A percentile compares a stretch with the other conserved stretches of the same genome.
These are phyloP conservation scores for Lysiphlebus fabarum DNA, from an alignment of 1,140 invertebrate species.

Conservation along the genomic window DNA sequence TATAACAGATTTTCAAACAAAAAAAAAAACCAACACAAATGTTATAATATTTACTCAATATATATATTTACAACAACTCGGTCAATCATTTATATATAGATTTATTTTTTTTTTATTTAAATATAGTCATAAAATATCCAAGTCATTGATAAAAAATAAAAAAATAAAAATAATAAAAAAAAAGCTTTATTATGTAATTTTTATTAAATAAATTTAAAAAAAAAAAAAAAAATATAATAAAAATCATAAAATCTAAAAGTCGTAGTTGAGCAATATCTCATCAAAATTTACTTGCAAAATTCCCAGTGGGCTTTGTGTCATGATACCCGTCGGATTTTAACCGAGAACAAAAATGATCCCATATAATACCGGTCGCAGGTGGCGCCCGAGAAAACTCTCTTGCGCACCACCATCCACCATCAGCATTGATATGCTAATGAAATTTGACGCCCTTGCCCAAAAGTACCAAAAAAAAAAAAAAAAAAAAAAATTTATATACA, in stretches of 20 bases:
- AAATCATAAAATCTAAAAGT: not conserved
- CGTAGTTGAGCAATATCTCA: constrained; percentile 27
- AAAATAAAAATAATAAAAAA: too few relatives aligned
- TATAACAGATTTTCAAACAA: too few relatives aligned
- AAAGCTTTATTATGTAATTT: too few relatives aligned
- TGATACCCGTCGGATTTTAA: constrained; percentile 1
- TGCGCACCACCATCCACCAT: constrained; percentile 50
- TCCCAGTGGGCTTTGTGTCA: constrained; percentile 27
- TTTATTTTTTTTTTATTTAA: too few relatives aligned
- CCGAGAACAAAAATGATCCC: constrained; percentile 40
- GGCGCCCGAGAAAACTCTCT: constrained; percentile 43
- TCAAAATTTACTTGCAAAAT: constrained; percentile 35
- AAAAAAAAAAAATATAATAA: too few relatives aligned
- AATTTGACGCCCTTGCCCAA: constrained; percentile 53
- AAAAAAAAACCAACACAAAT: too few relatives aligned
- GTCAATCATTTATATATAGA: too few relatives aligned
- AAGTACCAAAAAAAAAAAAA: not conserved
- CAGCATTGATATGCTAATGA: constrained; percentile 59
- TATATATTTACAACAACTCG: not conserved
- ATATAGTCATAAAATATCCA: too few relatives aligned
- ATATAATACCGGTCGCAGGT: constrained; percentile 54
- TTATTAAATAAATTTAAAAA: too few relatives aligned
- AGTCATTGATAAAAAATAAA: too few relatives aligned
- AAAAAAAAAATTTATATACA: constrained; percentile 10
- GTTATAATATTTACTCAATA: too few relatives aligned